Evolutionary conservation across 1,140 invertebrate genomes (phyloP).

Genomic region (Trachelipus rathkii): DNA sequence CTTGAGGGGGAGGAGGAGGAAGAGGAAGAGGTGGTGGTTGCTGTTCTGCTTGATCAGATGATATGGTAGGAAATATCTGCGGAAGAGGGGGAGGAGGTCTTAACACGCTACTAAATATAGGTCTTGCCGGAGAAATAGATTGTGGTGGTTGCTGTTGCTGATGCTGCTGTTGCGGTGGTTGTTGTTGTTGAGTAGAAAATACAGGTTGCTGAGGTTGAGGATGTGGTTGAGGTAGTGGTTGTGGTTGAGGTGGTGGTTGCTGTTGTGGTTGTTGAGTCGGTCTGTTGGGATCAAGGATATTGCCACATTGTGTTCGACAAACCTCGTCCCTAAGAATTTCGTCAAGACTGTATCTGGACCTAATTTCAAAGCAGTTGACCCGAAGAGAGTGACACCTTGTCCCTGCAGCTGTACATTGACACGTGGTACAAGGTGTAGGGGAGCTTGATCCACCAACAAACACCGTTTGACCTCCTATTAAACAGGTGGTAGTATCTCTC

Average conservation of each 20-base stretch:
- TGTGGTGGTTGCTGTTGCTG: not conserved
- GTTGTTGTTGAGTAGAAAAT: not conserved
- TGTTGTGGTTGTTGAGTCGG: constrained; percentile 27
- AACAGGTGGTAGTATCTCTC: constrained; percentile 60
- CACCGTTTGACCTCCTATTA: constrained; percentile 34
- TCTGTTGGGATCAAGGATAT: constrained; percentile 40
- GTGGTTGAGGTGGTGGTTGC: constrained; percentile 19
- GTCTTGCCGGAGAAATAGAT: not conserved
- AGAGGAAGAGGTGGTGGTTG: not conserved
- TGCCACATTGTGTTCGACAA: constrained; percentile 78
- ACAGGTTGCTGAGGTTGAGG: not conserved
- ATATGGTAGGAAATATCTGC: not conserved
- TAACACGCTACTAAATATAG: constrained; percentile 25
- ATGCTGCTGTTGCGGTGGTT: not conserved
- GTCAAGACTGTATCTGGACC: constrained; percentile 73
- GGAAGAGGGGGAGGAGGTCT: constrained; percentile 5
- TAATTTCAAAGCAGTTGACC: constrained; percentile 75
- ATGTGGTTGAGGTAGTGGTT: not conserved
- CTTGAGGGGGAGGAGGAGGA: not conserved
- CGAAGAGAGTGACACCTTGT: constrained; percentile 81
- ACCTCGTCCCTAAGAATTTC: constrained; percentile 78
- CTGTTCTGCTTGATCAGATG: not conserved
- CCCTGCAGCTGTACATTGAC: constrained; percentile 55
- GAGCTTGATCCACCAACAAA: constrained; percentile 64
- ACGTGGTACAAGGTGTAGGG: constrained; percentile 29